Base-by-base conservation (phyloP, 2,888 invertebrate genomes). In the Polydrusus pterygomalis region DNA sequence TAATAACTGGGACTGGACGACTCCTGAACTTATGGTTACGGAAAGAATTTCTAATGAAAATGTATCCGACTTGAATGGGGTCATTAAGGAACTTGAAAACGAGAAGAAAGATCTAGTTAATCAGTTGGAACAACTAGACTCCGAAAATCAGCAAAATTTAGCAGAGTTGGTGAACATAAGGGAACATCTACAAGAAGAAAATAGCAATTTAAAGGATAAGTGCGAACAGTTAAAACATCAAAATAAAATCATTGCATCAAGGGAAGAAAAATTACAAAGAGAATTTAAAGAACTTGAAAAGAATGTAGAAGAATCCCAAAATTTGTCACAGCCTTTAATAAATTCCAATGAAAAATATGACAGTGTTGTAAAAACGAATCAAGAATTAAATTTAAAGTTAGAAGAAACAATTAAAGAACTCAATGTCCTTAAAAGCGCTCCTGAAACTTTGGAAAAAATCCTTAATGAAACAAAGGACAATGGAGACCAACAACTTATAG, bases 211-310 rank as follows among this genome's bases (percentile, higher is more conserved):
- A 25, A 85, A 85, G 51, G 89, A 88, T 58, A 90, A 90, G 84
- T 83, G 91, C 15, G 83, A 84, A 1, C 88, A 89, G 49, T 86
- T 93, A 0, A 88, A 89, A 81, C 89, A 90, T 82, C 91, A 92
- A 83, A 91, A 92, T 78, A 88, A 87, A 79, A 89, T 25, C 0
- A 17, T 89, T 77, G 87, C 93, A 18, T 30, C 68, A 81, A 89
- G 90, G 63, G 88, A 88, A 73, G 77, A 78, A 79, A 83, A 87
- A 0, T 81, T 91, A 1, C 89, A 89, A 80, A 86, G 87, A 62
- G 89, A 90, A 77, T 64, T 85, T 10, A 79, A 84, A 71, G 88
- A 89, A 69, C 88, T 90, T 72, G 86, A 87, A 13, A 83, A 82
- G 15, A 40, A 17, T 20, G 0, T 40, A 18, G 45, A 69, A 60